Conservation (phyloP, 1,140 invertebrate species). For the Steinernema feltiae region DNA sequence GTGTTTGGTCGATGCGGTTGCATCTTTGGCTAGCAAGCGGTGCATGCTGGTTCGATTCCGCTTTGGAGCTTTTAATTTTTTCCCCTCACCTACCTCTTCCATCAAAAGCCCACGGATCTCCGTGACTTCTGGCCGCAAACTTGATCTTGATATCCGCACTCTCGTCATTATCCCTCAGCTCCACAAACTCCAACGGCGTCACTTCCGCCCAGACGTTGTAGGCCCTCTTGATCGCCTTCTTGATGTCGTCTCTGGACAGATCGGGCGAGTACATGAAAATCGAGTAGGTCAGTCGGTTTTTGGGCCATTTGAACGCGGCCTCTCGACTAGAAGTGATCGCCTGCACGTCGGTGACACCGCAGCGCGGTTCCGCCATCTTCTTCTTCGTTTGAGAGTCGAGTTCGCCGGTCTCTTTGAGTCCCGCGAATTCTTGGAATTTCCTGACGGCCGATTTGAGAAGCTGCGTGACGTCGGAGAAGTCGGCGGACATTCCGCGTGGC, state of each 20-base stretch:
- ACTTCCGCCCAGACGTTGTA: constrained; percentile 47
- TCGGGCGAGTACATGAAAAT: constrained; percentile 46
- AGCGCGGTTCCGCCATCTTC: constrained; percentile 55
- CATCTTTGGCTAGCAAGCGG: too few relatives aligned
- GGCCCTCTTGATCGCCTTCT: constrained; percentile 30
- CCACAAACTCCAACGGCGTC: constrained; percentile 34
- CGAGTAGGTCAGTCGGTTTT: constrained; percentile 48
- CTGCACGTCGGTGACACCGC: constrained; percentile 50
- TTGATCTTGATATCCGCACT: constrained; percentile 52
- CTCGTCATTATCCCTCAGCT: constrained; percentile 28
- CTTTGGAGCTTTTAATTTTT: constrained; percentile 26
- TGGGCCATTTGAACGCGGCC: constrained; percentile 52
- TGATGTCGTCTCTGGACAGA: constrained; percentile 40
- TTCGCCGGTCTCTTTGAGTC: constrained; percentile 44
- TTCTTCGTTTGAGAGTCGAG: constrained; percentile 47
- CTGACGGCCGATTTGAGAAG: constrained; percentile 42
- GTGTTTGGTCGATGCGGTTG: too few relatives aligned
- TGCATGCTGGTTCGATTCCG: too few relatives aligned
- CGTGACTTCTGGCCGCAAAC: constrained; percentile 48
- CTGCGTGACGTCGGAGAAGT: constrained; percentile 32
- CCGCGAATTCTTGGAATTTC: constrained; percentile 57
- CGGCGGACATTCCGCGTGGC: constrained; percentile 33
- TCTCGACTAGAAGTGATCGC: constrained; percentile 40
- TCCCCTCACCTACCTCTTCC: constrained; percentile 41
- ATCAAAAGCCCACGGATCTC: constrained; percentile 55